Base-by-base conservation (phyloP, 2,888 invertebrate genomes). In the Pomacea canaliculata region DNA sequence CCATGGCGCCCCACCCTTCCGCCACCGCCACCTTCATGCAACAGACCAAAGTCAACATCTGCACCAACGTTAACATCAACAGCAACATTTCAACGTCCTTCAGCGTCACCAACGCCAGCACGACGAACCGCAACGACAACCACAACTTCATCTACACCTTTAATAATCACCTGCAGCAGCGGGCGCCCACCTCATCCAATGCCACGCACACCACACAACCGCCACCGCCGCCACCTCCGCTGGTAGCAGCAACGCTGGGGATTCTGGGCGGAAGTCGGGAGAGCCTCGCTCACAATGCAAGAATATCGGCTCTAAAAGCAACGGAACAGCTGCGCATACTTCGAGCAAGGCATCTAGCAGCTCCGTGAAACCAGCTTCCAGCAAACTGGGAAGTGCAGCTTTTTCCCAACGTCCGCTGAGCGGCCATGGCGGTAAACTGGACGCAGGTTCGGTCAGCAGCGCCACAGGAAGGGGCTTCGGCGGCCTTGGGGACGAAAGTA, bases 31-130 rank as follows among this genome's bases (percentile, higher is more conserved):
- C 74, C 62, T 74, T 74, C 74, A 60, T 74, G 69, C 74, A 74
- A 69, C 74, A 74, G 74, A 69, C 74, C 69, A 74, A 74, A 49
- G 74, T 74, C 60, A 74, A 69, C 74, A 74, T 74, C 60, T 74
- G 74, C 65, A 71, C 68, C 65, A 77, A 71, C 70, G 72, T 69
- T 59, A 73, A 77, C 73, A 73, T 73, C 77, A 77, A 73, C 73
- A 77, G 62, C 70, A 77, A 65, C 73, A 71, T 63, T 13, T 69
- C 72, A 23, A 69, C 72, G 60, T 73, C 69, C 46, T 73, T 73
- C 73, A 77, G 62, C 70, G 65, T 73, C 70, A 73, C 62, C 73
- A 51, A 49, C 67, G 66, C 48, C 67, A 66, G 48, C 67, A 73
- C 63, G 63, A 48, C 48, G 19, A 73, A 69, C 65, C 71, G 68